Percentiles rank a stretch among this genome's conserved stretches.
Conservation (phyloP, 2,888 invertebrate genomes). For the Lasioglossum lativentre region DNA sequence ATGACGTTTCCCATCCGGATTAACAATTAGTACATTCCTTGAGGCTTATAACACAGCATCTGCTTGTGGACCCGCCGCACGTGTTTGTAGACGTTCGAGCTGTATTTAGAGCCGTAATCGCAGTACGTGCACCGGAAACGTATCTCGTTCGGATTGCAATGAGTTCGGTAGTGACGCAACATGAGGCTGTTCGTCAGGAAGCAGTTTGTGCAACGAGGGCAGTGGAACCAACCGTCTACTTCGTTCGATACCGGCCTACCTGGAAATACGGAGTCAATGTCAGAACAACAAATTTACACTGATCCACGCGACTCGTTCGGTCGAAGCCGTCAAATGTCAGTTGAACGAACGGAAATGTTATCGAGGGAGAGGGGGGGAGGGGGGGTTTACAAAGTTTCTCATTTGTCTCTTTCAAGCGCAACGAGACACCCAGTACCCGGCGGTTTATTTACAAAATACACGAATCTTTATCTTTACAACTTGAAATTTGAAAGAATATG, state of each 20-base stretch:
- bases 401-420: background rate
- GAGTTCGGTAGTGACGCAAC: conserved; percentile 79
- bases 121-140: conserved; percentile 81
- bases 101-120: conserved; percentile 75
- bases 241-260: conserved; percentile 62
- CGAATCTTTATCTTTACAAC: background rate
- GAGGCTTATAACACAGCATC: conserved; percentile 74
- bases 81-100: conserved; percentile 78
- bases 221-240: conserved; percentile 68
- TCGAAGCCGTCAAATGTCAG: background rate
- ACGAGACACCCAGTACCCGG: background rate
- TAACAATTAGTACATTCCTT: conserved; percentile 51
- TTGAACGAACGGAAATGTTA: background rate
- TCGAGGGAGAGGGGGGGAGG: background rate
- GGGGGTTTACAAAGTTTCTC: background rate
- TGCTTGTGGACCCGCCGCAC: conserved; percentile 77
- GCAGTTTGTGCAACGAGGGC: conserved; percentile 71
- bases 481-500: background rate
- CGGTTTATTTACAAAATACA: background rate
- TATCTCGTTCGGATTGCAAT: conserved; percentile 77
- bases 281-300: conserved; percentile 36
- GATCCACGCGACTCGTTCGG: background rate
- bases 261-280: conserved; percentile 71
- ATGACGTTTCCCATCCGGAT: background rate
- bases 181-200: conserved; percentile 74